phyloP scores from a whole-genome alignment of 2,797 vertebrate species.

The Acomys russatus region DNA sequence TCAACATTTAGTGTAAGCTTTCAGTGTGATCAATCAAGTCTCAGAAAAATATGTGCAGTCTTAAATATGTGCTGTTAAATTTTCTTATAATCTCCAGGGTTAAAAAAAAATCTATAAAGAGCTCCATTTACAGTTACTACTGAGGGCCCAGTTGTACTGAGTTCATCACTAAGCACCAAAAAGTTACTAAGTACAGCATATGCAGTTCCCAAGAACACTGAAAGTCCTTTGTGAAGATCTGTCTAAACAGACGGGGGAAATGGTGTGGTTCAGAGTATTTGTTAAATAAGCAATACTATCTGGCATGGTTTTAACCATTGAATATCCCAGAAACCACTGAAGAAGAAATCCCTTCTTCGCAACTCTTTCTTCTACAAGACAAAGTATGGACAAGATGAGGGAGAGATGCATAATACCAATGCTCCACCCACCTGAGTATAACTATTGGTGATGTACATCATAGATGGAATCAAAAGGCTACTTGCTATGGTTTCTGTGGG shows the following conservation, averaged over 20 bases:
- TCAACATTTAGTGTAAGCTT: neutral
- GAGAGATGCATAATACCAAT: neutral
- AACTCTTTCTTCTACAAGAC: conserved; percentile 17
- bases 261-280: neutral
- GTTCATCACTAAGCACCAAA: neutral
- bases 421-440: neutral
- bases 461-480: neutral
- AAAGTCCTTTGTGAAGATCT: neutral
- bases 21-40: neutral
- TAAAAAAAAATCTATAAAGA: no score
- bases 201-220: neutral
- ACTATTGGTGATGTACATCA: neutral
- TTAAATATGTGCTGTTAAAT: neutral
- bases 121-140: no score
- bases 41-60: neutral
- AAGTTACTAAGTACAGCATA: neutral
- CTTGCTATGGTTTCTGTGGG: neutral
- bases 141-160: neutral
- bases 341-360: conserved; percentile 17
- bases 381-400: neutral
- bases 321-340: neutral
- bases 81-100: neutral
- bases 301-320: neutral
- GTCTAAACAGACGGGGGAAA: neutral
- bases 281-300: neutral